Base-by-base conservation (phyloP, 2,113 vertebrate genomes). In the Lethenteron camtschaticum region DNA sequence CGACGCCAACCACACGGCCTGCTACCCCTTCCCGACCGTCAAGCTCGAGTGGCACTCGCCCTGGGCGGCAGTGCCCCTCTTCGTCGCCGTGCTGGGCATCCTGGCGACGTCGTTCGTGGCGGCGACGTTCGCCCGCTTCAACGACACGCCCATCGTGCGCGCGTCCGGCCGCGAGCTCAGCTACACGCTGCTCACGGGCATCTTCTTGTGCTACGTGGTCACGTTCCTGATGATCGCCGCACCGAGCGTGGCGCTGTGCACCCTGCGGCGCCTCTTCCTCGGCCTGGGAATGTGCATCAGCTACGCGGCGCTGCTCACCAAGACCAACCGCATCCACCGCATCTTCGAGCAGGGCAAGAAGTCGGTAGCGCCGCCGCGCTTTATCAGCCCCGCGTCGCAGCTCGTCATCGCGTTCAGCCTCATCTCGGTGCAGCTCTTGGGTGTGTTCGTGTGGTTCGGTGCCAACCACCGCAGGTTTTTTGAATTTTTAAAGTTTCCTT, bases 141-240 rank as follows among this genome's bases (percentile, higher is more conserved):
- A 95, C 2, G 90, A 96, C 75, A 96, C 91, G 0, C 91, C 91
- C 1, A 96, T 96, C 0, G 91, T 96, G 9, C 79, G 90, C 2
- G 91, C 91, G 0, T 92, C 91, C 0, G 90, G 91, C 24, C 74
- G 91, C 56, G 91, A 96, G 70, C 85, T 96, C 75, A 96, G 91
- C 74, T 96, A 96, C 0, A 88, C 94, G 3, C 83, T 96, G 10
- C 74, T 96, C 14, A 90, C 87, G 0, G 91, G 91, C 56, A 95
- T 96, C 69, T 96, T 96, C 71, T 81, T 96, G 1, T 96, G 91
- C 74, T 96, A 96, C 76, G 86, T 90, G 72, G 95, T 95, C 80
- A 96, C 91, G 0, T 96, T 96, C 75, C 82, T 96, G 66, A 95
- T 96, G 91, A 95, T 96, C 8, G 90, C 90, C 74, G 88, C 89